Evolutionary conservation across 2,113 vertebrate species (phyloP).

Genomic region (Phalacrocorax aristotelis): DNA sequence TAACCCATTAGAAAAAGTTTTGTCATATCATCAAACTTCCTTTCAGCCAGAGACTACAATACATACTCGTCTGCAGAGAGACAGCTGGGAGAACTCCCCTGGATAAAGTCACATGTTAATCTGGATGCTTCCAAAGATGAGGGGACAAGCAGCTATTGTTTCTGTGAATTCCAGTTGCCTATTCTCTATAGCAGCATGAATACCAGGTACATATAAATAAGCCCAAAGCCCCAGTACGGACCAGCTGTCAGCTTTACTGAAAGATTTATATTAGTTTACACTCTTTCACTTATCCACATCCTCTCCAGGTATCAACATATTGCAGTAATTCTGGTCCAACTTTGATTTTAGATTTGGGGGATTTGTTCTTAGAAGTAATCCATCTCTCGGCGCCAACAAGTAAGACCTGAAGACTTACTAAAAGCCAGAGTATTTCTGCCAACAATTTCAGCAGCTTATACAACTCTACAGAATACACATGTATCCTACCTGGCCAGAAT

Average conservation of each 20-base stretch:
- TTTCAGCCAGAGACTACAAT: neutral
- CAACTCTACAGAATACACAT: neutral
- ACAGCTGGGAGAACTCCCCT: neutral
- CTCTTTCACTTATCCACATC: neutral
- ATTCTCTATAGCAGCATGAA: neutral
- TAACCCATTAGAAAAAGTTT: neutral
- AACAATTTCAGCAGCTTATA: neutral
- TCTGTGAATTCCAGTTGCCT: neutral
- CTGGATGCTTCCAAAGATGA: neutral
- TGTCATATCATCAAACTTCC: neutral
- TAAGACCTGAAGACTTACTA: neutral
- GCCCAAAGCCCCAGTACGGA: neutral
- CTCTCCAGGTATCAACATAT: neutral
- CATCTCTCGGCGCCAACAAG: neutral
- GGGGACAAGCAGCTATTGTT: neutral
- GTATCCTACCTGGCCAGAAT: neutral
- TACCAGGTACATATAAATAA: neutral
- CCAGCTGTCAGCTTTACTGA: neutral
- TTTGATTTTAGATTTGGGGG: neutral
- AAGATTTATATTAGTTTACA: neutral
- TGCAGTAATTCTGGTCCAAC: neutral
- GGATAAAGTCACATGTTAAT: neutral
- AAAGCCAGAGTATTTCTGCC: neutral
- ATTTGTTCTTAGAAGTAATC: neutral
- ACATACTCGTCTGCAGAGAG: neutral